phyloP scores from a whole-genome alignment of 2,888 invertebrate species.

The Phragmatobia fuliginosa region DNA sequence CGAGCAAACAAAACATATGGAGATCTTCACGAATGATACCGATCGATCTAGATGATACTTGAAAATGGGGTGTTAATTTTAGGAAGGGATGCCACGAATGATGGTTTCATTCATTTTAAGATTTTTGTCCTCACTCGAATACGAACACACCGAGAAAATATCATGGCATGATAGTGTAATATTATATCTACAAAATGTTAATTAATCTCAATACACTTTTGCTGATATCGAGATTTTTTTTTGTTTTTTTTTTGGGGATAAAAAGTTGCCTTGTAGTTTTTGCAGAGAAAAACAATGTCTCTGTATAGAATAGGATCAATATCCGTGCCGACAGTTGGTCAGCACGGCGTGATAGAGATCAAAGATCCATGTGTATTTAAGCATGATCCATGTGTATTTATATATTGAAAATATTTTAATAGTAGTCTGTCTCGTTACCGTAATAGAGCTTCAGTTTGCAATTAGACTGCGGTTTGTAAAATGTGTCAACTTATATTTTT shows the following conservation, averaged over 20 bases:
- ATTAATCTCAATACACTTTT: no score
- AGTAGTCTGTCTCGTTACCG: background rate
- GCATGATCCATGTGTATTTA: no score
- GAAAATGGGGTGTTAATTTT: slow-evolving; percentile 14
- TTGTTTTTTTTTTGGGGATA: background rate
- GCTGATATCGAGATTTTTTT: no score
- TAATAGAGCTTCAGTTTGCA: background rate
- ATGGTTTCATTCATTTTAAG: background rate
- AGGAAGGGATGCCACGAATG: background rate
- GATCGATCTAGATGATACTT: slow-evolving; percentile 10
- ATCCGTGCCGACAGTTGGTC: background rate
- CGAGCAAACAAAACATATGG: slow-evolving; percentile 12
- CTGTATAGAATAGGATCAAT: background rate
- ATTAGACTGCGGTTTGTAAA: background rate
- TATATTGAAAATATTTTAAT: no score
- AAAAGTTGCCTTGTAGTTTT: background rate
- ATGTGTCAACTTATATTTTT: no score
- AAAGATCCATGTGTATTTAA: no score
- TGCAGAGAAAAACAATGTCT: no score
- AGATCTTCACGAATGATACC: slow-evolving; percentile 5
- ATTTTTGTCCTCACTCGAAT: background rate
- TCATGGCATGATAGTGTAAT: background rate
- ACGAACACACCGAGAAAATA: background rate
- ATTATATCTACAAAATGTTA: background rate
- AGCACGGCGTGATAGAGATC: no score